Percentiles rank a stretch among this genome's conserved stretches.
These are phyloP conservation scores for Paramormyrops hopkinsi DNA, from an alignment of 2,797 vertebrate genomes.

Conservation along the genomic window DNA sequence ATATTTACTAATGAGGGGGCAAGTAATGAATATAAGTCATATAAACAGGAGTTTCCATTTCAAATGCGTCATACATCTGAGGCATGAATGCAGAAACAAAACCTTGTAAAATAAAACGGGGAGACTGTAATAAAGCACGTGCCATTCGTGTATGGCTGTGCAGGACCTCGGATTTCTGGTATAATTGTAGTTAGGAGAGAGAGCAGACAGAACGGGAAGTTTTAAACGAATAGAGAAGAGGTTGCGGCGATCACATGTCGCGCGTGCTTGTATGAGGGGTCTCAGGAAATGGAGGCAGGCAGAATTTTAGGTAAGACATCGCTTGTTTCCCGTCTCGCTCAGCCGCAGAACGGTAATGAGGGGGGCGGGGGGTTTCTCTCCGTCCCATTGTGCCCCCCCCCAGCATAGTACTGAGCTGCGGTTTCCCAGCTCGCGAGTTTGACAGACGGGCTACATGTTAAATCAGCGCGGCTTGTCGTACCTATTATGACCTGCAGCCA, in stretches of 20 bases:
- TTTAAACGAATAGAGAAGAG: slow-evolving; percentile 25
- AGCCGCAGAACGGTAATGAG: background rate
- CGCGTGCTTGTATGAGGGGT: slow-evolving; percentile 60
- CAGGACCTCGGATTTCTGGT: slow-evolving; percentile 58
- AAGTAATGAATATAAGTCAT: slow-evolving; percentile 55
- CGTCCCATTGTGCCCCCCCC: background rate
- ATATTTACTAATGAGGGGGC: background rate
- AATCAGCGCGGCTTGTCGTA: background rate
- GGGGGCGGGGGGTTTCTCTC: background rate
- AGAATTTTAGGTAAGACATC: slow-evolving; percentile 68
- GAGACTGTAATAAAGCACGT: slow-evolving; percentile 49
- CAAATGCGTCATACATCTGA: slow-evolving; percentile 61
- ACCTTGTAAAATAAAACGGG: slow-evolving; percentile 11
- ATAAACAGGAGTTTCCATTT: slow-evolving; percentile 62
- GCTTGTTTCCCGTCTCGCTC: background rate
- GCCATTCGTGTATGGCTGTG: slow-evolving; percentile 70
- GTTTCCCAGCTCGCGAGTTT: background rate
- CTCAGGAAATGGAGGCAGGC: slow-evolving; percentile 68
- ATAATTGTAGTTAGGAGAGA: slow-evolving; percentile 49
- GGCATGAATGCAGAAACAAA: slow-evolving; percentile 42
- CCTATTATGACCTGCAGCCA: background rate
- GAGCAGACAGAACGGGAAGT: slow-evolving; percentile 17
- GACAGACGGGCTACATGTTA: background rate
- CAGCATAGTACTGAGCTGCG: background rate
- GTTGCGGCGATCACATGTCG: slow-evolving; percentile 53